Evolutionary conservation across 2,888 invertebrate species (phyloP).

Genomic region (Nephrotoma guestfalica): DNA sequence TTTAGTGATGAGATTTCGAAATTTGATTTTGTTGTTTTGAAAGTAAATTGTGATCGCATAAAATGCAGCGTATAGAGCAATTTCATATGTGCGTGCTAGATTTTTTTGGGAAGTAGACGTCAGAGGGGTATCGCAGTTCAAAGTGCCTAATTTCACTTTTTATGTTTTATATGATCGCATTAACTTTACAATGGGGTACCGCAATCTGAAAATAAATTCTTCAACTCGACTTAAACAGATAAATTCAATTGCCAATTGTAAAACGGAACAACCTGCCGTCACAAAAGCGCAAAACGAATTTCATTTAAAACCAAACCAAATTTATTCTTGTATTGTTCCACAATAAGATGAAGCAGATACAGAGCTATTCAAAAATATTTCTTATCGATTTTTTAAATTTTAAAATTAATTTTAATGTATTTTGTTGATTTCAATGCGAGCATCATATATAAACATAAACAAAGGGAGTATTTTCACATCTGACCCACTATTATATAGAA

Average conservation of each 20-base stretch:
- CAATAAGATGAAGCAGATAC: background rate
- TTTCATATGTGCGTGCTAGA: background rate
- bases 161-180: too few species aligned
- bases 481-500: background rate
- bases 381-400: background rate
- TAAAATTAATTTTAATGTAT: background rate
- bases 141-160: too few species aligned
- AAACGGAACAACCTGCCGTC: background rate
- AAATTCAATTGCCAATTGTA: background rate
- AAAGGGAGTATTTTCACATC: background rate
- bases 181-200: background rate
- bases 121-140: too few species aligned
- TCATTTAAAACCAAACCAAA: background rate
- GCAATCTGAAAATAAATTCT: background rate
- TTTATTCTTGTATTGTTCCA: background rate
- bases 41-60: background rate
- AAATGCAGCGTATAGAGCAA: background rate
- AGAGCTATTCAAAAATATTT: background rate
- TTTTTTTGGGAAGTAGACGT: too few species aligned
- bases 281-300: background rate
- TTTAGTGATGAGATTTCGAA: background rate
- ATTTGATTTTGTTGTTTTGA: background rate
- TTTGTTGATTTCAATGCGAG: background rate
- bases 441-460: background rate
- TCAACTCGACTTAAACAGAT: background rate